phyloP scores from a whole-genome alignment of 2,113 vertebrate genomes.

The Erythrocercus mccallii region DNA sequence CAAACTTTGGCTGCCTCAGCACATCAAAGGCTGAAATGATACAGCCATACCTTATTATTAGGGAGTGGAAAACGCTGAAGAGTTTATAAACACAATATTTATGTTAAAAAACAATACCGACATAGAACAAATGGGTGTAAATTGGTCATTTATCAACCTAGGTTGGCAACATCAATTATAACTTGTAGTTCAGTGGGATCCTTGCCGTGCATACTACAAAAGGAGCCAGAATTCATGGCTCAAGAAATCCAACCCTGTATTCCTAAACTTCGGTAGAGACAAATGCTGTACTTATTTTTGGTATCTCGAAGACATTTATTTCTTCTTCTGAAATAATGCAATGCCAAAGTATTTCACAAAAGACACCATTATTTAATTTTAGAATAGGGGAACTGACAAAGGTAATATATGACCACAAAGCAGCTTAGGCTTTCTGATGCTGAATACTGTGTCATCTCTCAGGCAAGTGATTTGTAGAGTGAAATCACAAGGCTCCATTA shows the following conservation, averaged over 20 bases:
- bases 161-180: not conserved
- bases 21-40: not conserved
- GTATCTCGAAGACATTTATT: fast-evolving
- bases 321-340: not conserved
- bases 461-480: not conserved
- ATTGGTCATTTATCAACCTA: not conserved
- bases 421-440: not conserved
- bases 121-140: not conserved
- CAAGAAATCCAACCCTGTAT: not conserved
- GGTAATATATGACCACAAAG: not conserved
- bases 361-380: not conserved
- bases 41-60: not conserved
- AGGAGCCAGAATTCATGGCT: not conserved
- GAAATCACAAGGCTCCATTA: not conserved
- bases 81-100: not conserved
- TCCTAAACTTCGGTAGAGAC: not conserved
- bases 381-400: not conserved
- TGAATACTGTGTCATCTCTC: not conserved
- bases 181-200: not conserved
- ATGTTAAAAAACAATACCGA: not conserved
- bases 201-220: not conserved
- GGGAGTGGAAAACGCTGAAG: not conserved
- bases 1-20: not conserved
- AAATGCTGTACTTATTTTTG: not conserved
- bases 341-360: not conserved